These are phyloP conservation scores for Hydrotaea diabolus DNA, from an alignment of 2,888 invertebrate genomes.

Conservation along the genomic window DNA sequence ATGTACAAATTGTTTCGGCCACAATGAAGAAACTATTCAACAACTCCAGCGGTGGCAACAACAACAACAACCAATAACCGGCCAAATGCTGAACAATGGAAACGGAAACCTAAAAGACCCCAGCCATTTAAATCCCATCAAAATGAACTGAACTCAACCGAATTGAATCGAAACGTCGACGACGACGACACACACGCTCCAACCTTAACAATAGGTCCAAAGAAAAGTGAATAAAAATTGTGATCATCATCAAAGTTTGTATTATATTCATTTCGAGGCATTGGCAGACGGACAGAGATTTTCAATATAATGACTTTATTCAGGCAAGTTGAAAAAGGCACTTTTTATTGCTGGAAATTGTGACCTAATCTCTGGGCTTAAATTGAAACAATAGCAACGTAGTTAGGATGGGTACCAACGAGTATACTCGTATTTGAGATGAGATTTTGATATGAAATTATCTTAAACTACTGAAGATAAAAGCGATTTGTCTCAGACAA, in stretches of 20 bases:
- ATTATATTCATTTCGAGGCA: slow-evolving; percentile 24
- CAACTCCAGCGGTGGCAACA: slow-evolving; percentile 1
- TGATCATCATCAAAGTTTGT: slow-evolving; percentile 50
- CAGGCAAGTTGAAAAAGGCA: not conserved
- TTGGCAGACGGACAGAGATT: not conserved
- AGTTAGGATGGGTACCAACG: too few relatives aligned
- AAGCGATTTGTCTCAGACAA: too few relatives aligned
- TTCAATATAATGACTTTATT: slow-evolving; percentile 34
- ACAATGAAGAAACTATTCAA: slow-evolving; percentile 45
- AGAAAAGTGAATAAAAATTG: slow-evolving; percentile 44
- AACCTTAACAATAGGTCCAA: slow-evolving; percentile 27
- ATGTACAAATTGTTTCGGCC: slow-evolving; percentile 66
- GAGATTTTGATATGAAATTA: too few relatives aligned
- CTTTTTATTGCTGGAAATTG: slow-evolving; percentile 23
- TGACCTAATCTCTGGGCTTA: slow-evolving; percentile 25
- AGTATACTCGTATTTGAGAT: too few relatives aligned
- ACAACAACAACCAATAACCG: slow-evolving; percentile 10
- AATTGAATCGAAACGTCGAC: too few relatives aligned
- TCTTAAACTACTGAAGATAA: too few relatives aligned
- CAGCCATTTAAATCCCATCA: not conserved
- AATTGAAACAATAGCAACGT: slow-evolving; percentile 14
- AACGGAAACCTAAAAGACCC: slow-evolving; percentile 46
- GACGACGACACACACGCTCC: not conserved
- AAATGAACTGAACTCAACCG: not conserved
- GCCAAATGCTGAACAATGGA: slow-evolving; percentile 53